phyloP scores from a whole-genome alignment of 2,888 invertebrate genomes.

The Cordilura impudica region DNA sequence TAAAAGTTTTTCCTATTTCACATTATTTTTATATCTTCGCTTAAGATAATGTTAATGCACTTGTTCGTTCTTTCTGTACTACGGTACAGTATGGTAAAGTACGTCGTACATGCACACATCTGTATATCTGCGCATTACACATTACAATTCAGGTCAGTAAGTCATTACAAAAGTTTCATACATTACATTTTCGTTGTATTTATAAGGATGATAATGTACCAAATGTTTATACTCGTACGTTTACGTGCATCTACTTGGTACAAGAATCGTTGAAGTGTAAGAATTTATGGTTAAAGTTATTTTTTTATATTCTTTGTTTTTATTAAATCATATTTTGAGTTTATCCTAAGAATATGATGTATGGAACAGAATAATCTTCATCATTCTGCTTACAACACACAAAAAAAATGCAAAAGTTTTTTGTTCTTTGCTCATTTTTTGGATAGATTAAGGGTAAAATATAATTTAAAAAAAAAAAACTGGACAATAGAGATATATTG shows the following conservation, averaged over 20 bases:
- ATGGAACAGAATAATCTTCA: too few relatives aligned
- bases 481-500: too few relatives aligned
- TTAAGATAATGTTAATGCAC: neutral
- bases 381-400: too few relatives aligned
- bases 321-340: conserved; percentile 3
- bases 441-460: too few relatives aligned
- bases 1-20: neutral
- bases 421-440: too few relatives aligned
- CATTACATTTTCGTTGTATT: conserved; percentile 21
- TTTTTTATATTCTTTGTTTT: conserved; percentile 1
- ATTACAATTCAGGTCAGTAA: conserved; percentile 55
- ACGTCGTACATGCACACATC: neutral
- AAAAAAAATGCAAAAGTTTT: too few relatives aligned
- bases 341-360: too few relatives aligned
- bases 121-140: conserved; percentile 35
- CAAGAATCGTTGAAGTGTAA: conserved; percentile 7
- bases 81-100: too few relatives aligned
- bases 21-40: neutral
- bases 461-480: too few relatives aligned
- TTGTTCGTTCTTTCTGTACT: neutral
- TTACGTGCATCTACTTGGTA: neutral
- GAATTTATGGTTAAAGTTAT: conserved; percentile 1
- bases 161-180: conserved; percentile 49
- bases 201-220: conserved; percentile 7
- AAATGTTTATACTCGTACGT: neutral